Evolutionary conservation across 2,113 vertebrate species (phyloP).

Genomic region (Erythrocebus patas): DNA sequence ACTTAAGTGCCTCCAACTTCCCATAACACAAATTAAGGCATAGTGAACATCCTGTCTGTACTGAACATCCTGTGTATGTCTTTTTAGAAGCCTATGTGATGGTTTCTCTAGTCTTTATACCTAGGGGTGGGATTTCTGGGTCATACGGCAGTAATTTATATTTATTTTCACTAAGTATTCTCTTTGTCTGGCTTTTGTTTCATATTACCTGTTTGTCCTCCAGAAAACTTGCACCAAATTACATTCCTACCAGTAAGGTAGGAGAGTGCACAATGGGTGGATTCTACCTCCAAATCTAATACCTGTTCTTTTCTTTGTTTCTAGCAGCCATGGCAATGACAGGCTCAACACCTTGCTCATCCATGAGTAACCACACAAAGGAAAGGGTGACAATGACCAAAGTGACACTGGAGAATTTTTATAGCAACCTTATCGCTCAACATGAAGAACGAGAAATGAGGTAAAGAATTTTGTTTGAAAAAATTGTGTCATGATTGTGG

Average conservation of each 20-base stretch:
- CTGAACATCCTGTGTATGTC: neutral
- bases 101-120: neutral
- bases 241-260: neutral
- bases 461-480: conserved; percentile 80
- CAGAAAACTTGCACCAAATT: neutral
- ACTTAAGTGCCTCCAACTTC: neutral
- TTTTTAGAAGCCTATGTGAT: neutral
- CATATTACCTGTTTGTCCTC: neutral
- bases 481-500: neutral
- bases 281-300: neutral
- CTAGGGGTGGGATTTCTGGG: neutral
- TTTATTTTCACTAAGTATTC: neutral
- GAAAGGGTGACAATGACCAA: conserved; percentile 99
- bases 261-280: neutral
- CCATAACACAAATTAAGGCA: neutral
- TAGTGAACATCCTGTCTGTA: neutral
- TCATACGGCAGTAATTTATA: neutral
- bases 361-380: conserved; percentile 99
- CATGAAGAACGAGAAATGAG: conserved; percentile 98
- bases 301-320: conserved; percentile 26
- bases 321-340: conserved; percentile 96
- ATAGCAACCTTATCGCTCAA: conserved; percentile 97
- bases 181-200: neutral
- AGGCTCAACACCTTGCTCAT: conserved; percentile 91
- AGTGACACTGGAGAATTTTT: conserved; percentile 98